Evolutionary conservation across 1,140 invertebrate genomes (phyloP).

Genomic region (Formica exsecta): DNA sequence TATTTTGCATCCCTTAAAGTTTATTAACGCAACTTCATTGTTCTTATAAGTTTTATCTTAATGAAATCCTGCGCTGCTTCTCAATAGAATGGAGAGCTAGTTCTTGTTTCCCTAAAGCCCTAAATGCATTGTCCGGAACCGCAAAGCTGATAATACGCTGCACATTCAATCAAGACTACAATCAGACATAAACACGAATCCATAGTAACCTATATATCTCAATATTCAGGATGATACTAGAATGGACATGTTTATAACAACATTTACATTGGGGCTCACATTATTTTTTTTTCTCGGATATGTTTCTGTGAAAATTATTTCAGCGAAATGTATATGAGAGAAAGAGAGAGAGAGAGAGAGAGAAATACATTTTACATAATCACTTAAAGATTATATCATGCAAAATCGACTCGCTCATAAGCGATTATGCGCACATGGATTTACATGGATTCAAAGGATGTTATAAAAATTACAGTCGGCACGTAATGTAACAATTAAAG

Average conservation of each 20-base stretch:
- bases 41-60: neutral
- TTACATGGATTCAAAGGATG: neutral
- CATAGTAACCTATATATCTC: neutral
- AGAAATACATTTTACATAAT: neutral
- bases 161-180: constrained; percentile 29
- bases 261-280: neutral
- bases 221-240: neutral
- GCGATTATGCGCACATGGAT: neutral
- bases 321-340: too few species aligned
- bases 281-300: too few species aligned
- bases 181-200: constrained; percentile 14
- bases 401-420: neutral
- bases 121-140: neutral
- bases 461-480: constrained; percentile 34
- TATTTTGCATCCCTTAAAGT: too few species aligned
- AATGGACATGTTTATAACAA: neutral
- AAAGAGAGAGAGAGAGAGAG: too few species aligned
- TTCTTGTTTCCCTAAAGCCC: neutral
- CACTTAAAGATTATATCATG: neutral
- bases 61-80: neutral
- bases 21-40: neutral
- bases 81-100: neutral
- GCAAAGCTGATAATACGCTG: neutral
- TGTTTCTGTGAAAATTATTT: too few species aligned
- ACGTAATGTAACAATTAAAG: constrained; percentile 32